phyloP scores from a whole-genome alignment of 2,113 vertebrate species.

The Lepidothrix coronata region DNA sequence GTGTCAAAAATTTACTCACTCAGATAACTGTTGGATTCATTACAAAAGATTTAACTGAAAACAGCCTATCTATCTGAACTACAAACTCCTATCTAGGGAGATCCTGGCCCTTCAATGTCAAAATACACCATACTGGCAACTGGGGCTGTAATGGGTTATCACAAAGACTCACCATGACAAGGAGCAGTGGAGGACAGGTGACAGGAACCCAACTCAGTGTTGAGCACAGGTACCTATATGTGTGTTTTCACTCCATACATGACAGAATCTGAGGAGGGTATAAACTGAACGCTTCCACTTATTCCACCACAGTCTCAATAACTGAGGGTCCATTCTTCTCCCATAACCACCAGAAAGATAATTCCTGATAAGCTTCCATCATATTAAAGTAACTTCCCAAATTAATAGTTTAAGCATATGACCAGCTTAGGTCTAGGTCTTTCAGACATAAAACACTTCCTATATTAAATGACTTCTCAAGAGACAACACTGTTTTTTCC shows the following conservation, averaged over 20 bases:
- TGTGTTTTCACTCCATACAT: background rate
- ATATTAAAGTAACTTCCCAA: background rate
- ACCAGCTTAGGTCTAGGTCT: background rate
- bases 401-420: background rate
- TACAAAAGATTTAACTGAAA: slow-evolving; percentile 32
- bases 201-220: accelerated
- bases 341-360: background rate
- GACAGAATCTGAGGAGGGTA: background rate
- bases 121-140: background rate
- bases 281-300: background rate
- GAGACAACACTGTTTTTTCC: background rate
- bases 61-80: background rate
- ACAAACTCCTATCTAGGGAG: background rate
- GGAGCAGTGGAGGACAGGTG: background rate
- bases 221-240: background rate
- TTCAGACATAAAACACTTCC: background rate
- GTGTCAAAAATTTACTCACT: background rate
- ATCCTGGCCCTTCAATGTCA: background rate
- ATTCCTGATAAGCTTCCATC: background rate
- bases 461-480: background rate
- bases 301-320: background rate
- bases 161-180: background rate
- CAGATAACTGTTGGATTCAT: background rate
- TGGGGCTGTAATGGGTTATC: background rate
- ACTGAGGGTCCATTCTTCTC: background rate